These are phyloP conservation scores for Nymphalis urticae DNA, from an alignment of 2,888 invertebrate species.

Conservation along the genomic window DNA sequence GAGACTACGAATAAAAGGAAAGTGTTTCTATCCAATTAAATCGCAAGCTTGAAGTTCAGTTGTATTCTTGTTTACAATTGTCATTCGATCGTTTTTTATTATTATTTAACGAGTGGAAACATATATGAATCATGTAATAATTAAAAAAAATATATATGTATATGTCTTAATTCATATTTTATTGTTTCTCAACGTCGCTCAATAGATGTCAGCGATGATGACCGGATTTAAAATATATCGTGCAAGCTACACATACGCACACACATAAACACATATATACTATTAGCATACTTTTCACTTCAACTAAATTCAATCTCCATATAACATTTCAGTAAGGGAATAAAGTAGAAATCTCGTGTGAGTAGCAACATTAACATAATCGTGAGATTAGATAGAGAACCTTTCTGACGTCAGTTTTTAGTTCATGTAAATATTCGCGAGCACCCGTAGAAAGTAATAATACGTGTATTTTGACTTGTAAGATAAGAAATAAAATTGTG, in stretches of 20 bases:
- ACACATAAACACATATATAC: neutral
- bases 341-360: conserved; percentile 44
- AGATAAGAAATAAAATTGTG: neutral
- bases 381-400: conserved; percentile 48
- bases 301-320: conserved; percentile 31
- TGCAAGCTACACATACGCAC: too few species aligned
- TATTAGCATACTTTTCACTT: conserved; percentile 55
- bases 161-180: too few species aligned
- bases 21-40: conserved; percentile 18
- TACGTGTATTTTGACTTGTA: neutral
- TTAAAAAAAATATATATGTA: too few species aligned
- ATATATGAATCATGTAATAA: neutral
- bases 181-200: too few species aligned
- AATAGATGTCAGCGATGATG: too few species aligned
- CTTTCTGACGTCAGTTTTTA: conserved; percentile 21
- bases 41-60: neutral
- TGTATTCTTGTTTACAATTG: neutral
- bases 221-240: too few species aligned
- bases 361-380: conserved; percentile 60
- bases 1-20: conserved; percentile 16
- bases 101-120: neutral
- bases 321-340: conserved; percentile 35
- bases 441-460: neutral
- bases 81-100: neutral
- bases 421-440: conserved; percentile 5